Evolutionary conservation across 2,113 vertebrate species (phyloP), one percentile per base, ranked within the genome.

Genomic region (Gulo gulo): DNA sequence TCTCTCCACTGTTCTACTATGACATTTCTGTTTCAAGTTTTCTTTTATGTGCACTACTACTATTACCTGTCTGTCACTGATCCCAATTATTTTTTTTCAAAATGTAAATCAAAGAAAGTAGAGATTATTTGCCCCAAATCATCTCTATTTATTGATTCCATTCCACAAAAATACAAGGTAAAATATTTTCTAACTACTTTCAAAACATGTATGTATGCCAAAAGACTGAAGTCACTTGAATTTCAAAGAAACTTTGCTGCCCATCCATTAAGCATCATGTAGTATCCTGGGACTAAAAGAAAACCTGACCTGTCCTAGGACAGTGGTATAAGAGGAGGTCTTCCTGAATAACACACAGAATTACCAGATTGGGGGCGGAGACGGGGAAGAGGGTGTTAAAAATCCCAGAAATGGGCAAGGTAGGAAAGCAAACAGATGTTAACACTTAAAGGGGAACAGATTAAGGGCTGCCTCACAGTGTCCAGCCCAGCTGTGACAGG

Each of bases 31-130:
- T 82, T 96, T 34, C 31, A 67, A 67, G 31, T 34, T 16, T 95
- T 79, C 76, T 45, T n/a, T 92, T 23, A 36, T 21, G 11, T 86
- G 71, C 1, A 16, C 31, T 47, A 83, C 57, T 79, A 69, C 16
- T n/a, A 36, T 36, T 69, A 69, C 1, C 45, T 34, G 71, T 45
- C 12, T 81, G 42, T 81, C 36, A 88, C 2, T 63, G 39, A 84
- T 63, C 3, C 2, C 18, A 39, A 83, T 31, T 76, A 45, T 42
- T 69, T 69, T 95, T 95, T 67, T 39, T 74, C 84, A 96, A 95
- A 96, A 94, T 63, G 12, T 63, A 90, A 87, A 83, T n/a, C 59
- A 80, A 87, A 93, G 21, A 45, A 79, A 93, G 26, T 34, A 55
- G 52, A 55, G 52, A 80, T 80, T 23, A 59, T 95, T 81, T 59